Conservation (phyloP, 2,888 invertebrate species). For the Teinopalpus imperialis region DNA sequence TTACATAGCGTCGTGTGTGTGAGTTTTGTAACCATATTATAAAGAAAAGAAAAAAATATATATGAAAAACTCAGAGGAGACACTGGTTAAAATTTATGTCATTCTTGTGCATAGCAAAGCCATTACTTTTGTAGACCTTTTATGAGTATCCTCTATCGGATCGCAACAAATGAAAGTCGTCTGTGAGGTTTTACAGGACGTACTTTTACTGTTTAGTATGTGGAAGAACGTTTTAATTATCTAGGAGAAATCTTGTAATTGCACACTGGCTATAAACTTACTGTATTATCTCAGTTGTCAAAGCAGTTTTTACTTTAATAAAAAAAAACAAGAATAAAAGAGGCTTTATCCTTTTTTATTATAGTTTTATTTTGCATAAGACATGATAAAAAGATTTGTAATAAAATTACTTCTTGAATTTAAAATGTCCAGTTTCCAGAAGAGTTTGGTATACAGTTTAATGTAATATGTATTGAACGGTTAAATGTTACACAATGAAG, state of each 20-base stretch:
- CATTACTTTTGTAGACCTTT: slow-evolving; percentile 19
- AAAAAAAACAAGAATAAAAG: background rate
- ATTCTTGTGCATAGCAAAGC: background rate
- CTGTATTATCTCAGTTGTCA: background rate
- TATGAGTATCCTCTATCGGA: slow-evolving; percentile 33
- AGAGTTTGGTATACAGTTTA: too few relatives aligned
- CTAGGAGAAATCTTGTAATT: slow-evolving; percentile 22
- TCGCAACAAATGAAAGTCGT: slow-evolving; percentile 38
- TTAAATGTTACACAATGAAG: too few relatives aligned
- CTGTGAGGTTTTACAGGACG: slow-evolving; percentile 41
- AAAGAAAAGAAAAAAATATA: too few relatives aligned
- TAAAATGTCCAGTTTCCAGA: too few relatives aligned
- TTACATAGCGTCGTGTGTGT: too few relatives aligned
- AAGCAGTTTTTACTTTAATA: background rate
- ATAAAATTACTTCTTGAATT: too few relatives aligned
- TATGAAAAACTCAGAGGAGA: too few relatives aligned
- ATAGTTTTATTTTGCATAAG: too few relatives aligned
- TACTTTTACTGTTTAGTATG: slow-evolving; percentile 26
- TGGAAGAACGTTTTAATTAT: slow-evolving; percentile 22
- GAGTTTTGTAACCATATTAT: too few relatives aligned
- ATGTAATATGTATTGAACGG: too few relatives aligned
- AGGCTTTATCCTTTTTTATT: too few relatives aligned
- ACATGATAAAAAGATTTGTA: too few relatives aligned
- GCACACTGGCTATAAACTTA: background rate
- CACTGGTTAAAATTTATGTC: background rate